Percentiles rank a stretch among this genome's conserved stretches.
phyloP scores from a whole-genome alignment of 2,888 invertebrate genomes.

The Strigamia crassipes region DNA sequence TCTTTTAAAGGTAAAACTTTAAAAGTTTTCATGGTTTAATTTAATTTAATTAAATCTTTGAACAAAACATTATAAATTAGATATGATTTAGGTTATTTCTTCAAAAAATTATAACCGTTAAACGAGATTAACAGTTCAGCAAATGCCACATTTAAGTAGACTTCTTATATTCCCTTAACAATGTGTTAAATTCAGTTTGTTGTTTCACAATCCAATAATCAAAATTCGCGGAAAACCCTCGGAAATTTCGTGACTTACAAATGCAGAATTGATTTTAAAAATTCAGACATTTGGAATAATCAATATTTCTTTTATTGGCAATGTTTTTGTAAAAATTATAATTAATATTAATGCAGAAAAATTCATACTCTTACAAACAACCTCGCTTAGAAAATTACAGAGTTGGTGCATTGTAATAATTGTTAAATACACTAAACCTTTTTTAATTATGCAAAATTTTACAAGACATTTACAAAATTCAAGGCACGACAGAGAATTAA shows the following conservation, averaged over 20 bases:
- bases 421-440: neutral
- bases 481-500: slow-evolving; percentile 27
- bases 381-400: neutral
- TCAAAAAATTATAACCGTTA: neutral
- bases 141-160: neutral
- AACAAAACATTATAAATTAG: neutral
- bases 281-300: neutral
- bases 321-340: neutral
- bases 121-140: neutral
- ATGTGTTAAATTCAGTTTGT: neutral
- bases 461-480: slow-evolving; percentile 26
- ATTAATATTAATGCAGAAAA: neutral
- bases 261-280: too few species aligned
- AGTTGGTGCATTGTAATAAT: slow-evolving; percentile 3
- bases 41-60: neutral
- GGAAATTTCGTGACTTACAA: too few species aligned
- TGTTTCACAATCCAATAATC: neutral
- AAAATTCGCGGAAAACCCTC: too few species aligned
- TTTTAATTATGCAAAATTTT: slow-evolving; percentile 2
- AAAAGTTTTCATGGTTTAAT: neutral
- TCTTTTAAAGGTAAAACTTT: neutral
- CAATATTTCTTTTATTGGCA: neutral
- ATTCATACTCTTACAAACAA: neutral
- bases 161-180: neutral
- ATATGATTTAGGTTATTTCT: too few species aligned